Percentiles rank a stretch among this genome's conserved stretches.
Evolutionary conservation across 2,113 vertebrate genomes (phyloP).

Genomic region (Sorex fumeus): DNA sequence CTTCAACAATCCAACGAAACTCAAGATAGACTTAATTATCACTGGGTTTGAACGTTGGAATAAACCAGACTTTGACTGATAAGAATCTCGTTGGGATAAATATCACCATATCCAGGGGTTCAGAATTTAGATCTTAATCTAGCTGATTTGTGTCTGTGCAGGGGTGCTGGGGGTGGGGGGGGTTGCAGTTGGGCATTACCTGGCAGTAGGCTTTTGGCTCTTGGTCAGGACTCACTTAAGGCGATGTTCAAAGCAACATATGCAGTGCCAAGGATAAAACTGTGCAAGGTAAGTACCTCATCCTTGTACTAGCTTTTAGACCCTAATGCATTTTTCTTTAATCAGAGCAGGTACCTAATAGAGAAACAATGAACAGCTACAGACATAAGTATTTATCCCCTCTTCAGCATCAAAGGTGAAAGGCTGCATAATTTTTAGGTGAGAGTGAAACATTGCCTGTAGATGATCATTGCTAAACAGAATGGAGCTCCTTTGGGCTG

Average conservation of each 20-base stretch:
- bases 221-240: too few species aligned
- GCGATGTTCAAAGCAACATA: too few species aligned
- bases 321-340: too few species aligned
- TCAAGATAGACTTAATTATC: not conserved
- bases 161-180: too few species aligned
- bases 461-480: not conserved
- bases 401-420: constrained; percentile 2
- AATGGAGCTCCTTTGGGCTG: not conserved
- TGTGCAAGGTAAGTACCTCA: too few species aligned
- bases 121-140: not conserved
- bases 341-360: not conserved
- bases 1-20: constrained; percentile 31
- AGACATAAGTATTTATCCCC: not conserved
- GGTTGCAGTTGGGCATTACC: too few species aligned
- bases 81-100: not conserved
- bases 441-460: not conserved
- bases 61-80: not conserved
- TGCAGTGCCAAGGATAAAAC: too few species aligned
- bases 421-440: not conserved
- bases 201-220: too few species aligned
- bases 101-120: not conserved
- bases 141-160: too few species aligned
- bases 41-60: constrained; percentile 1
- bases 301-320: too few species aligned
- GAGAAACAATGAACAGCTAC: not conserved